phyloP scores from a whole-genome alignment of 2,888 invertebrate genomes.

The Carpatolechia fugitivella region DNA sequence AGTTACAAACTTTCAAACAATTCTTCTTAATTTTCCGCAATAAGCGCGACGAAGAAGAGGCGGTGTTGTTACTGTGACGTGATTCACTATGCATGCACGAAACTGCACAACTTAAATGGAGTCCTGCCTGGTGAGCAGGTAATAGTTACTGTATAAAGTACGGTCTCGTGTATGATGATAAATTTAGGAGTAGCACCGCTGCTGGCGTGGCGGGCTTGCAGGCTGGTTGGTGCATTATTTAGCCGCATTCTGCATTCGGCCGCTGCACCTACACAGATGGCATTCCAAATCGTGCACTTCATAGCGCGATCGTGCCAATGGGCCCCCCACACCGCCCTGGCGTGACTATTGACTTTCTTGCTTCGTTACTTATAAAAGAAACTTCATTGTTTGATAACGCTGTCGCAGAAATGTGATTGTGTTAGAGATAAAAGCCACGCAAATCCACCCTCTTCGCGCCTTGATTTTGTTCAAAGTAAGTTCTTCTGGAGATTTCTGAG shows the following conservation, averaged over 20 bases:
- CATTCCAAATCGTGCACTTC: conserved; percentile 15
- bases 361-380: conserved; percentile 13
- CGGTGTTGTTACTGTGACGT: conserved; percentile 4
- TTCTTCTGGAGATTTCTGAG: conserved; percentile 4
- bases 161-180: conserved; percentile 35
- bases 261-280: conserved; percentile 12
- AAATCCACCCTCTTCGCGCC: conserved; percentile 2
- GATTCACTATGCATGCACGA: conserved; percentile 8
- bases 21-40: not conserved
- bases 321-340: not conserved
- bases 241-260: conserved; percentile 36
- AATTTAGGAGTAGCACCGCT: conserved; percentile 32
- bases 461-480: conserved; percentile 4
- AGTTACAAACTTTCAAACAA: not conserved
- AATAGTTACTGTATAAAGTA: conserved; percentile 15
- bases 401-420: conserved; percentile 10
- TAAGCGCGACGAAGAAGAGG: not conserved
- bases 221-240: conserved; percentile 42
- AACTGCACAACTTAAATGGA: conserved; percentile 16
- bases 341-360: conserved; percentile 23
- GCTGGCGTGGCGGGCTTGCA: conserved; percentile 25
- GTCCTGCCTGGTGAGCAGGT: conserved; percentile 11
- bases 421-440: conserved; percentile 13
- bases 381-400: conserved; percentile 9
- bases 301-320: conserved; percentile 16